phyloP scores from a whole-genome alignment of 2,113 vertebrate genomes.

The Petroica traversi region DNA sequence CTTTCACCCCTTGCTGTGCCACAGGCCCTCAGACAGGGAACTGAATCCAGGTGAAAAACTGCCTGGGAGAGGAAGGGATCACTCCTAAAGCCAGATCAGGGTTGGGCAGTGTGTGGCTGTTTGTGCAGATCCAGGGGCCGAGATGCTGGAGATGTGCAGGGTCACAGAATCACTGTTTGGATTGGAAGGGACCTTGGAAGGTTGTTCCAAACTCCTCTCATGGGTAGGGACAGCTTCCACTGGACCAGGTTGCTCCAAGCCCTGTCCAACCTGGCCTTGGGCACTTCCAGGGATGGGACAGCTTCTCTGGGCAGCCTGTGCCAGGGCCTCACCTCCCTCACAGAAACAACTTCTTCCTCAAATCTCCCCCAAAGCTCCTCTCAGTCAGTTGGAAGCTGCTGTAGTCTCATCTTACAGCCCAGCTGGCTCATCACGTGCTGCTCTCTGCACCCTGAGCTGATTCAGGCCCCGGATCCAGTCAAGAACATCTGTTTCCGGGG shows the following conservation, averaged over 20 bases:
- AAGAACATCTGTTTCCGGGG: background rate
- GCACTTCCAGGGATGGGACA: background rate
- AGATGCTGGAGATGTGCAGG: background rate
- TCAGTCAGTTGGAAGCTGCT: background rate
- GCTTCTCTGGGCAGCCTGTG: background rate
- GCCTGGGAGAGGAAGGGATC: background rate
- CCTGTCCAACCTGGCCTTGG: background rate
- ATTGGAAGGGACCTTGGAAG: background rate
- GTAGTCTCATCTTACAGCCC: fast-evolving
- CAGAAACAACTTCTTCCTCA: background rate
- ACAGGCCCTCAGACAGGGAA: fast-evolving
- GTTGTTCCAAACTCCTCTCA: no score
- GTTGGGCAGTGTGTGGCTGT: fast-evolving
- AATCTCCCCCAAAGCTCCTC: background rate
- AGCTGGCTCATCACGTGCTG: fast-evolving
- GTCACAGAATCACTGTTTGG: background rate
- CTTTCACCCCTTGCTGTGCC: background rate
- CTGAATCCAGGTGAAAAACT: background rate
- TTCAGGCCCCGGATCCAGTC: background rate
- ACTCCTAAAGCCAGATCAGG: background rate
- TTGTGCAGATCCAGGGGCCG: background rate
- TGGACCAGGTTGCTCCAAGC: background rate
- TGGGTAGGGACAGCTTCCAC: background rate
- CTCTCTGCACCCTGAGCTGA: background rate
- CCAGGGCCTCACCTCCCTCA: background rate